These are phyloP conservation scores for Anolis sagrei DNA, from an alignment of 2,113 vertebrate genomes.

Conservation along the genomic window DNA sequence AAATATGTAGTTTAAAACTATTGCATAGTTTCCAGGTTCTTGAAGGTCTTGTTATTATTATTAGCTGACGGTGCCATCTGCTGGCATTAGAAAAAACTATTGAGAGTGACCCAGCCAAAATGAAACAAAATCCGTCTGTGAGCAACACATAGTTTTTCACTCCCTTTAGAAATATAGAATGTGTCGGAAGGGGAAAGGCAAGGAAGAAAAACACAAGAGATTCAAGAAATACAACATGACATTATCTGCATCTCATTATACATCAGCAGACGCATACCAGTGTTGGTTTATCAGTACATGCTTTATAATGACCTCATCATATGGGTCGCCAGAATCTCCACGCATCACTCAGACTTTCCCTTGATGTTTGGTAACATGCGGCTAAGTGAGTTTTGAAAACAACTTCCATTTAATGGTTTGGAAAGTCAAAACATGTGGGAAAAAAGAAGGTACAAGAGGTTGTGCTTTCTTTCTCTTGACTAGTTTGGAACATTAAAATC, in stretches of 20 bases:
- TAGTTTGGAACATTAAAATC: neutral
- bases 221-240: neutral
- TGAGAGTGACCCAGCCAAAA: conserved; percentile 82
- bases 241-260: neutral
- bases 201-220: neutral
- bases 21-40: no score
- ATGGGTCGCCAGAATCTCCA: no score
- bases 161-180: conserved; percentile 74
- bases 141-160: conserved; percentile 80
- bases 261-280: neutral
- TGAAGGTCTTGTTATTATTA: no score
- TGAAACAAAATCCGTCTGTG: conserved; percentile 76
- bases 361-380: no score
- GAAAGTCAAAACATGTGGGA: neutral
- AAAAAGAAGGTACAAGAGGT: neutral
- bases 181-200: no score
- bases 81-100: conserved; percentile 84
- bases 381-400: neutral
- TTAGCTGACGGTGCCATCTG: conserved; percentile 66
- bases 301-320: neutral
- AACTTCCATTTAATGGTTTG: neutral
- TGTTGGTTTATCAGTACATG: neutral
- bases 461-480: neutral
- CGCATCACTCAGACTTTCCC: no score
- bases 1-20: no score